These are phyloP conservation scores for Nanorana parkeri DNA, from an alignment of 2,113 vertebrate species.

Conservation along the genomic window DNA sequence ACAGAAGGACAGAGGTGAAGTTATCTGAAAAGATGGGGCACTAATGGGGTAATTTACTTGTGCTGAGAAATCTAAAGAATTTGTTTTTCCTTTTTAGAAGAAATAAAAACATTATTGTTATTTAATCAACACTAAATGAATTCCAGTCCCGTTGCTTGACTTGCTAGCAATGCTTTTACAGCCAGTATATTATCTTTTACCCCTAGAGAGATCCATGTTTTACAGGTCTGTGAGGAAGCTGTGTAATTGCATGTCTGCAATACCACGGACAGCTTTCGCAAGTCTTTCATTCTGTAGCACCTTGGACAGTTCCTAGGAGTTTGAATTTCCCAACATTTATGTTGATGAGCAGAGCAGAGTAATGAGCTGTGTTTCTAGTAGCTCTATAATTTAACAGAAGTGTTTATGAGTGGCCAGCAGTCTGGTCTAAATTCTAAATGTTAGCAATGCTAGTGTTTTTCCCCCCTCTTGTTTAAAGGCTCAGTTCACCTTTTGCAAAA, in stretches of 20 bases:
- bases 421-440: not conserved
- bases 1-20: not conserved
- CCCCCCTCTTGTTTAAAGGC: no score
- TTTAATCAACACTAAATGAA: conserved; percentile 15
- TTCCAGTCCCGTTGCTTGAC: not conserved
- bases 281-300: not conserved
- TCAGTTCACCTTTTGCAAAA: no score
- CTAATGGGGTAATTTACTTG: not conserved
- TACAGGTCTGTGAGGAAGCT: not conserved
- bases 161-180: not conserved
- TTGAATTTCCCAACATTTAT: no score
- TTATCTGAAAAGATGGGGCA: not conserved
- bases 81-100: not conserved
- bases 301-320: conserved; percentile 16
- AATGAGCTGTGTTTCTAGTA: no score
- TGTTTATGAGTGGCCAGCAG: no score
- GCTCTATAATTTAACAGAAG: no score
- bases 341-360: no score
- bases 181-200: not conserved
- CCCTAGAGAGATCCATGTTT: not conserved
- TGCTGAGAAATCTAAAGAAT: not conserved
- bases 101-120: conserved; percentile 21
- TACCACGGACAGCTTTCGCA: no score
- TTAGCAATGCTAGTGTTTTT: not conserved
- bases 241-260: not conserved